Evolutionary conservation across 2,888 invertebrate genomes (phyloP).

Genomic region (Sphaerophoria taeniata): DNA sequence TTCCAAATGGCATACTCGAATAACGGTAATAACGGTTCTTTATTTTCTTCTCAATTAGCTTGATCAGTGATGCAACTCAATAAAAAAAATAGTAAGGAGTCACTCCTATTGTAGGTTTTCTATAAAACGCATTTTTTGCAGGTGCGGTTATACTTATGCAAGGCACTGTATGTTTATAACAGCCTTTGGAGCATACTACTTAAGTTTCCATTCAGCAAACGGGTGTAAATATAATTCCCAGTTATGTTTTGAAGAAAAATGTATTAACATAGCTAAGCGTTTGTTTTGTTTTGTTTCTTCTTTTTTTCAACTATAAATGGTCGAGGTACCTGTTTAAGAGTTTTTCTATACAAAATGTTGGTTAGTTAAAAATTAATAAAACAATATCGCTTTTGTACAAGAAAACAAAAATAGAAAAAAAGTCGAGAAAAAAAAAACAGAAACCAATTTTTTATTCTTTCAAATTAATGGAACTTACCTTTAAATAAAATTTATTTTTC

Average conservation of each 20-base stretch:
- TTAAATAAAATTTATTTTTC: constrained; percentile 76
- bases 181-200: too few relatives aligned
- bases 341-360: constrained; percentile 56
- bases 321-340: constrained; percentile 75
- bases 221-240: constrained; percentile 40
- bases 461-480: constrained; percentile 81
- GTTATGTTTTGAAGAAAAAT: constrained; percentile 35
- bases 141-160: too few relatives aligned
- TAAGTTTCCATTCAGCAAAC: too few relatives aligned
- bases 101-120: too few relatives aligned
- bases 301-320: constrained; percentile 61
- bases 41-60: too few relatives aligned
- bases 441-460: constrained; percentile 76
- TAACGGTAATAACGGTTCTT: too few relatives aligned
- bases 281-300: constrained; percentile 20
- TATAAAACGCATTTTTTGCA: too few relatives aligned
- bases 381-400: constrained; percentile 70
- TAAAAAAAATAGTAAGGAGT: too few relatives aligned
- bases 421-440: constrained; percentile 74
- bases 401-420: constrained; percentile 66
- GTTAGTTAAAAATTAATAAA: constrained; percentile 73
- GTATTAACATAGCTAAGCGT: not conserved
- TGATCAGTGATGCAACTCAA: too few relatives aligned
- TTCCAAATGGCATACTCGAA: too few relatives aligned
- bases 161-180: too few relatives aligned